Percentiles rank a stretch among this genome's conserved stretches.
Evolutionary conservation across 2,113 vertebrate species (phyloP).

Genomic region (Machaerirhynchus nigripectus): DNA sequence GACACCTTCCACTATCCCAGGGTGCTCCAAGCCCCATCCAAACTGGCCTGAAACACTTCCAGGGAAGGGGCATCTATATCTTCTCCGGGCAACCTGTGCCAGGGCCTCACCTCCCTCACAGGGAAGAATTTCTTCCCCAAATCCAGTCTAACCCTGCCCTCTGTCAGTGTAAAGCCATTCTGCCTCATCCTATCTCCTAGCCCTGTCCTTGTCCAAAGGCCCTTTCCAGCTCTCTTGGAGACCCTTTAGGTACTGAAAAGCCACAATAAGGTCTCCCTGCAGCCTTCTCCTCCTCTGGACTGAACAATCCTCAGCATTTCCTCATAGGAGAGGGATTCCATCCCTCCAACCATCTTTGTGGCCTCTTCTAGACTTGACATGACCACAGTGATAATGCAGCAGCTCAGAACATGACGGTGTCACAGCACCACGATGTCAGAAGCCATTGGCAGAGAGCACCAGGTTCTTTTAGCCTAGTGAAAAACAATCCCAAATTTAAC

Average conservation of each 20-base stretch:
- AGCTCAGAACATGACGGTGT: too few species aligned
- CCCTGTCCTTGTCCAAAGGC: neutral
- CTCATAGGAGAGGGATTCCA: neutral
- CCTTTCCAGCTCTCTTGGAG: neutral
- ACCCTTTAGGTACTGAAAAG: neutral
- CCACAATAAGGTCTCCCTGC: neutral
- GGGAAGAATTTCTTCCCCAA: neutral
- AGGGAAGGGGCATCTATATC: neutral
- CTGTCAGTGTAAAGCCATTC: neutral
- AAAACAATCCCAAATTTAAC: neutral
- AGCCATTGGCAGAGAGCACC: neutral
- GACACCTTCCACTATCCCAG: neutral
- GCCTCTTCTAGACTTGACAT: neutral
- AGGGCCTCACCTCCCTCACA: neutral
- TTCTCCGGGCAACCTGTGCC: neutral
- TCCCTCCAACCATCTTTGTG: neutral
- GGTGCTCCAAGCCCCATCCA: neutral
- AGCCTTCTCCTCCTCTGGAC: neutral
- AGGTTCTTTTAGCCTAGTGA: neutral
- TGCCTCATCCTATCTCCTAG: neutral
- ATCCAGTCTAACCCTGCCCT: neutral
- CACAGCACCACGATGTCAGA: accelerated
- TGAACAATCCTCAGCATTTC: neutral
- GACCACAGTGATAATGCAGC: too few species aligned
- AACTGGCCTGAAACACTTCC: neutral